Base-by-base conservation (phyloP, 2,797 vertebrate genomes). In the Geotrypetes seraphini region DNA sequence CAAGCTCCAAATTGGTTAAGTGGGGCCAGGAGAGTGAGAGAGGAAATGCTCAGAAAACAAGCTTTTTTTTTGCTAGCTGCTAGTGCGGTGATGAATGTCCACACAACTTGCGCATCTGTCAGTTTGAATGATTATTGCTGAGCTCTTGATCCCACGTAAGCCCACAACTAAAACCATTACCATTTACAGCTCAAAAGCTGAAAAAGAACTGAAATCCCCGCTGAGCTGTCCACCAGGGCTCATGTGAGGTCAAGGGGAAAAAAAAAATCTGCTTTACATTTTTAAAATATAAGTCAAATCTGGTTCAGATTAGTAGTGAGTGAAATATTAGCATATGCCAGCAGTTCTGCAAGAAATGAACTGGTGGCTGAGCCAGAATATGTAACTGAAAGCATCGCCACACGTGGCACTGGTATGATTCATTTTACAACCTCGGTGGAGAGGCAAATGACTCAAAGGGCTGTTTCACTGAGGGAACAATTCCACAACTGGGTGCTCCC, bases 1-100 rank as follows among this genome's bases (percentile, higher is more conserved):
- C 19, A 42, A 36, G 29, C 36, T 45, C 42, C 23, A 38, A 45
- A 45, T 37, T 45, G 45, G 45, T 38, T 45, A 37, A 42, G 28
- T 42, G 45, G 36, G 36, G 21, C n/a, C n/a, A n/a, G n/a, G n/a
- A n/a, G n/a, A n/a, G n/a, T n/a, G n/a, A n/a, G n/a, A n/a, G n/a
- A 25, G 40, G 43, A 36, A 14, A 31, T 26, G 18, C 29, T 6
- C 16, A 28, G n/a, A 31, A 21, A 45, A 15, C 13, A 11, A 28
- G 43, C 17, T 14, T 19, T 31, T 31, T 14, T 19, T 31, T 31
- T 27, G 6, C 18, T 20, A 20, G n/a, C 14, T 10, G 10, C 24
- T 38, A 32, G 38, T 30, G n/a, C n/a, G n/a, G 33, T 38, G 43
- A 33, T 28, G 25, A 33, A 38, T 23, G 13, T 12, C 21, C 22